A percentile compares a stretch with the other conserved stretches of the same genome.
These are phyloP conservation scores for Clistopyga incitator DNA, from an alignment of 2,888 invertebrate species.

Conservation along the genomic window DNA sequence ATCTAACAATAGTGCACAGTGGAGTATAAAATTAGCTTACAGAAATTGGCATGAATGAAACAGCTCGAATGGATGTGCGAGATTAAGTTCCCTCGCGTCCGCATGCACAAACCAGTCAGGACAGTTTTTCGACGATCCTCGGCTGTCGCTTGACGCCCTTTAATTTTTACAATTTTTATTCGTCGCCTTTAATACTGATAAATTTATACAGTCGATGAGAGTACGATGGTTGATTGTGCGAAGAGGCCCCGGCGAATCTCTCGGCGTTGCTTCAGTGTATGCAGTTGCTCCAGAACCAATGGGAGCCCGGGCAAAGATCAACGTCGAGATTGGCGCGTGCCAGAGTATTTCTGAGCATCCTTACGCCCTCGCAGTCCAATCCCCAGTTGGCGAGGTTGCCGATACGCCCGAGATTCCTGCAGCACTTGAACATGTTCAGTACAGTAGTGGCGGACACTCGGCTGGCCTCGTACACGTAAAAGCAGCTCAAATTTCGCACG, in stretches of 20 bases:
- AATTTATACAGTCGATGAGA: slow-evolving; percentile 69
- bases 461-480: slow-evolving; percentile 83
- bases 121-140: neutral
- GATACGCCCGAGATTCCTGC: slow-evolving; percentile 79
- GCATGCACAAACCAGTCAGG: neutral
- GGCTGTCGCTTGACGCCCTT: neutral
- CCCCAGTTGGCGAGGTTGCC: slow-evolving; percentile 84
- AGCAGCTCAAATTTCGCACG: slow-evolving; percentile 80
- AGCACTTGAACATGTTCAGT: slow-evolving; percentile 79
- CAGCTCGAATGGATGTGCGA: neutral
- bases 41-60: slow-evolving; percentile 11
- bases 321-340: slow-evolving; percentile 81
- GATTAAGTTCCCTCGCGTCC: slow-evolving; percentile 26
- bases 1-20: slow-evolving; percentile 28
- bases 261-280: slow-evolving; percentile 72
- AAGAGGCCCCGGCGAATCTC: neutral
- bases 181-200: slow-evolving; percentile 74
- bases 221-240: neutral
- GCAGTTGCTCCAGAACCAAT: slow-evolving; percentile 83
- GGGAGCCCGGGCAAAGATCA: slow-evolving; percentile 82
- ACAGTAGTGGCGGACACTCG: slow-evolving; percentile 80
- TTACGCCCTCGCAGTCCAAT: slow-evolving; percentile 80
- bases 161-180: neutral
- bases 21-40: slow-evolving; percentile 22
- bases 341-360: slow-evolving; percentile 77